Conservation (phyloP, 2,797 vertebrate species). For the Balearica regulorum region DNA sequence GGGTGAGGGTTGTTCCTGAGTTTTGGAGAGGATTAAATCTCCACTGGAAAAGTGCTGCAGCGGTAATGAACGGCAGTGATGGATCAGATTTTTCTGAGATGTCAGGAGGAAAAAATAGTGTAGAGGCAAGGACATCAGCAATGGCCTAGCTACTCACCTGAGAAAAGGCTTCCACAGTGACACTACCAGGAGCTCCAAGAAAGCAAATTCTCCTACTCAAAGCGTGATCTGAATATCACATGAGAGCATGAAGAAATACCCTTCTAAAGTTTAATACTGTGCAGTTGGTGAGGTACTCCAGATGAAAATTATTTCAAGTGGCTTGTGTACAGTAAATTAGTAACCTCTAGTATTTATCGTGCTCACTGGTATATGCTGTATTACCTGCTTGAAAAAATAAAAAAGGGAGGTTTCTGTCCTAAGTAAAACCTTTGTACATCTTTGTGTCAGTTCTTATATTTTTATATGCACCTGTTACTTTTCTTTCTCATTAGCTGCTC, state of each 20-base stretch:
- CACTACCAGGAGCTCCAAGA: background rate
- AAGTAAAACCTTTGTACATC: background rate
- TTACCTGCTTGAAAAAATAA: background rate
- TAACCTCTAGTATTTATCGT: background rate
- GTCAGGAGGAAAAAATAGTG: background rate
- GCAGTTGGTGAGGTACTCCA: background rate
- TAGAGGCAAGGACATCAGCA: background rate
- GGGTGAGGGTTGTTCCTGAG: background rate
- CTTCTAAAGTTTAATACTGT: background rate
- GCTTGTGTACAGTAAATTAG: background rate
- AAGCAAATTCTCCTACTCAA: background rate
- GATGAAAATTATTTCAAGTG: background rate
- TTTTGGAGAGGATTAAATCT: background rate
- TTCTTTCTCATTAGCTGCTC: slow-evolving; percentile 15
- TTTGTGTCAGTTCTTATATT: background rate
- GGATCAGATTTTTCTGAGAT: background rate
- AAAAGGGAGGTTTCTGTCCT: background rate
- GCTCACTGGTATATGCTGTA: background rate
- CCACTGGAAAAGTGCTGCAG: background rate
- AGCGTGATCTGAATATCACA: background rate
- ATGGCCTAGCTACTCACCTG: background rate
- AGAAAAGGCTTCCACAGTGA: accelerated
- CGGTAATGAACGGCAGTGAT: background rate
- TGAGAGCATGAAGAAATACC: background rate
- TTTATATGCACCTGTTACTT: background rate